phyloP scores from a whole-genome alignment of 2,797 vertebrate genomes.

The Jordanella pulchra region DNA sequence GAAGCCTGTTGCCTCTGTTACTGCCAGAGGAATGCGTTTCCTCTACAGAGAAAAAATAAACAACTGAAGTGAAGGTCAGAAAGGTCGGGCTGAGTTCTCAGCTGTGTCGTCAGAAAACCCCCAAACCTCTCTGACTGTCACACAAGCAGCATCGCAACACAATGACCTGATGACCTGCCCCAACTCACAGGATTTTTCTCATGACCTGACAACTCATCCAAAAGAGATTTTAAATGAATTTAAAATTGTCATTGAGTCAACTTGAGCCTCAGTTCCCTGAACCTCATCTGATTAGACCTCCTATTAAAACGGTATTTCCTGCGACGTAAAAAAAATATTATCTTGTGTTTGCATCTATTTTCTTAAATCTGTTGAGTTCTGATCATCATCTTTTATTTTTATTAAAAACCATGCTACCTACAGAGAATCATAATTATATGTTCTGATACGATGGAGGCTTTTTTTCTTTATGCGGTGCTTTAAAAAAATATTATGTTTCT shows the following conservation, averaged over 20 bases:
- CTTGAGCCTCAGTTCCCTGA: conserved; percentile 12
- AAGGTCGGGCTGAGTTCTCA: conserved; percentile 43
- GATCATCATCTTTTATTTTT: neutral
- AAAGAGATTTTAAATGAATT: conserved; percentile 28
- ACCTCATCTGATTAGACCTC: neutral
- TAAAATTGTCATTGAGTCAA: conserved; percentile 14
- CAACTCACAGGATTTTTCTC: conserved; percentile 61
- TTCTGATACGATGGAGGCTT: no score
- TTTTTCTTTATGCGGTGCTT: neutral
- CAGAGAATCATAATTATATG: neutral
- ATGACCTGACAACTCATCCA: conserved; percentile 59
- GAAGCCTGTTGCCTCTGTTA: conserved; percentile 20
- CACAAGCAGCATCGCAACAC: conserved; percentile 37
- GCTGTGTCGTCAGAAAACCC: conserved; percentile 44
- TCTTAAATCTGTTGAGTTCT: conserved; percentile 14
- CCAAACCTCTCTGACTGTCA: conserved; percentile 13
- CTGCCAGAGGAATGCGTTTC: conserved; percentile 50
- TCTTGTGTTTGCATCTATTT: conserved; percentile 4
- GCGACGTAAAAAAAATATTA: conserved; percentile 20
- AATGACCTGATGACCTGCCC: conserved; percentile 40
- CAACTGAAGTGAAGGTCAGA: conserved; percentile 50
- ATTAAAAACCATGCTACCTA: no score
- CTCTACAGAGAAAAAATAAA: conserved; percentile 35
- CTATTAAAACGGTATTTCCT: conserved; percentile 11
- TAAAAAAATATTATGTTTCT: neutral